Evolutionary conservation across 2,113 vertebrate genomes (phyloP).

Genomic region (Nanorana parkeri): DNA sequence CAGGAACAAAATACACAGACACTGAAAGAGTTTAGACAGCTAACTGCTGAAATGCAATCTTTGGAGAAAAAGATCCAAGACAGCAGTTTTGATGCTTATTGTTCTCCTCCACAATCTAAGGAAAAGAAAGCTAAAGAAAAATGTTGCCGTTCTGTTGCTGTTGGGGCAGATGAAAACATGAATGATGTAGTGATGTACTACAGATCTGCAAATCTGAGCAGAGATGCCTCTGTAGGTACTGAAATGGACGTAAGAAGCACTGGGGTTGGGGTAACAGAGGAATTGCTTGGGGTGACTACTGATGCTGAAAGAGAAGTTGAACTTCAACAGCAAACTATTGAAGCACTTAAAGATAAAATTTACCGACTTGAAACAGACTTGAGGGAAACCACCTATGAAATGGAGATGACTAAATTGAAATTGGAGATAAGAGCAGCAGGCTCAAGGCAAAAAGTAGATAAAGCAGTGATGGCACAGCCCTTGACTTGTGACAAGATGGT

Average conservation of each 20-base stretch:
- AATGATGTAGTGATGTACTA: constrained; percentile 73
- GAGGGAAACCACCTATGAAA: constrained; percentile 88
- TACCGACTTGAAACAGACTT: constrained; percentile 91
- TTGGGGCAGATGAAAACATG: constrained; percentile 85
- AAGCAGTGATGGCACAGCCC: constrained; percentile 79
- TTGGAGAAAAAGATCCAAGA: constrained; percentile 89
- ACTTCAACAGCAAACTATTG: constrained; percentile 92
- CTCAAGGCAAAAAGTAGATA: constrained; percentile 86
- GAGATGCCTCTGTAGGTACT: constrained; percentile 77
- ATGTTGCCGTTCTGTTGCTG: constrained; percentile 78
- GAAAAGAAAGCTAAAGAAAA: constrained; percentile 60
- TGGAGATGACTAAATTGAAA: constrained; percentile 95
- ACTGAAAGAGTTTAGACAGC: constrained; percentile 87
- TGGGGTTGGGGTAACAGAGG: constrained; percentile 84
- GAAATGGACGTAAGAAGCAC: constrained; percentile 71
- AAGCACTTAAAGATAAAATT: constrained; percentile 91
- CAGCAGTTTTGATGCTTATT: constrained; percentile 62
- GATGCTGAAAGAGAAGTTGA: constrained; percentile 90
- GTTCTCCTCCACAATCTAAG: constrained; percentile 61
- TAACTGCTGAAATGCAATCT: constrained; percentile 92
- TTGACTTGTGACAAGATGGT: constrained; percentile 77
- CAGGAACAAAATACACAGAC: constrained; percentile 82
- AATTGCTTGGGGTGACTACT: constrained; percentile 87
- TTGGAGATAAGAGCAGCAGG: constrained; percentile 91
- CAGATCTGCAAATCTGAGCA: constrained; percentile 63